Percentiles rank a stretch among this genome's conserved stretches.
Conservation (phyloP, 2,888 invertebrate species). For the Boloria euphrosyne region DNA sequence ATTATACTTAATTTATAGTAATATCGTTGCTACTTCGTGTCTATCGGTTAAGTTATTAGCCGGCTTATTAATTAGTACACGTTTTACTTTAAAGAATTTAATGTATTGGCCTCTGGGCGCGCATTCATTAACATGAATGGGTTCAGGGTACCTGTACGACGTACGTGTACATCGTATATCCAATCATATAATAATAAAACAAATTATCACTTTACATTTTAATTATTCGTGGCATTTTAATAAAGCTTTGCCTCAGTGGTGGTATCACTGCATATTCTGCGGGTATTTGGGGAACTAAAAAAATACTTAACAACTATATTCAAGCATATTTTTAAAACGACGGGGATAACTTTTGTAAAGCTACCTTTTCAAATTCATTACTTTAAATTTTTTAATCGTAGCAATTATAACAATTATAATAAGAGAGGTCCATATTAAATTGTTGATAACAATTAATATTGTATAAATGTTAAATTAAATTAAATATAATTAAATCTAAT, state of each 20-base stretch:
- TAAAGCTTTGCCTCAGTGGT: neutral
- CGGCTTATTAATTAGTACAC: slow-evolving; percentile 15
- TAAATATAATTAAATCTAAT: no score
- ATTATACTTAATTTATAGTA: neutral
- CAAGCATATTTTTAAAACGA: no score
- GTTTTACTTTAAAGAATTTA: slow-evolving; percentile 12
- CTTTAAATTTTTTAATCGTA: no score
- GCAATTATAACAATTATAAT: no score
- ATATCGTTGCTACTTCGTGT: neutral
- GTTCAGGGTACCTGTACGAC: neutral
- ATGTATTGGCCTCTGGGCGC: slow-evolving; percentile 6
- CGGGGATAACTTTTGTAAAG: no score
- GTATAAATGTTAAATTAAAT: no score
- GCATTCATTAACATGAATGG: slow-evolving; percentile 17
- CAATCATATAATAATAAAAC: slow-evolving; percentile 10
- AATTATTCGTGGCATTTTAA: neutral
- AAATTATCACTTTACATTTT: slow-evolving; percentile 10
- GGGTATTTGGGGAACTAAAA: neutral
- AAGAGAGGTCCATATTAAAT: no score
- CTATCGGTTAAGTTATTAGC: slow-evolving; percentile 9
- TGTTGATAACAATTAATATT: no score
- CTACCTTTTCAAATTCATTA: no score
- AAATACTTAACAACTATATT: no score
- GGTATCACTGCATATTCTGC: no score
- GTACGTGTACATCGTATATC: slow-evolving; percentile 1